phyloP scores from a whole-genome alignment of 2,113 vertebrate genomes.

The Onychorhynchus coronatus region DNA sequence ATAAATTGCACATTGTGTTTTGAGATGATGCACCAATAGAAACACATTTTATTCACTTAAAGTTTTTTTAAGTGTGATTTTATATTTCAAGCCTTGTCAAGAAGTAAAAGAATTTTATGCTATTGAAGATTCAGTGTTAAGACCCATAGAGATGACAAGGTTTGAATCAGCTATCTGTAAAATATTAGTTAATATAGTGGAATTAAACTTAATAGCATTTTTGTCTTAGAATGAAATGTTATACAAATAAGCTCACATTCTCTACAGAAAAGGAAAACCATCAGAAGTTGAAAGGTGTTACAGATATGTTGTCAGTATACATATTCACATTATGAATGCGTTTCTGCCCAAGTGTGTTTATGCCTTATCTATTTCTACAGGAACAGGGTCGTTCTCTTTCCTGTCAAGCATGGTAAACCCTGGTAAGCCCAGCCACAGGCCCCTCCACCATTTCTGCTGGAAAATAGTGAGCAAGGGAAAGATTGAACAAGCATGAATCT shows the following conservation, averaged over 20 bases:
- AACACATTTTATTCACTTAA: not conserved
- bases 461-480: not conserved
- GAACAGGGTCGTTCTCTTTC: accelerated
- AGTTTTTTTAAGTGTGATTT: not conserved
- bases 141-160: not conserved
- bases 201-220: not conserved
- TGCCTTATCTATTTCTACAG: not conserved
- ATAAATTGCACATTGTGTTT: not conserved
- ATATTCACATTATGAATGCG: not conserved
- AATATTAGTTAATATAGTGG: not conserved
- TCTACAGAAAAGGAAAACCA: not conserved
- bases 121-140: not conserved
- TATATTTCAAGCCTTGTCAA: not conserved
- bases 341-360: not conserved
- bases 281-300: not conserved
- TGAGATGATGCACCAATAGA: not conserved
- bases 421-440: not conserved
- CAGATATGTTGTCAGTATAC: not conserved
- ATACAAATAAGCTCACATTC: not conserved
- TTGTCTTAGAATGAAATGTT: not conserved
- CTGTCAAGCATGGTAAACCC: not conserved
- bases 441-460: not conserved
- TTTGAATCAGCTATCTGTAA: not conserved
- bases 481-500: not conserved
- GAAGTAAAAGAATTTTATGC: not conserved